Conservation (phyloP, 2,888 invertebrate species). For the Tolmerus cingulatus region DNA sequence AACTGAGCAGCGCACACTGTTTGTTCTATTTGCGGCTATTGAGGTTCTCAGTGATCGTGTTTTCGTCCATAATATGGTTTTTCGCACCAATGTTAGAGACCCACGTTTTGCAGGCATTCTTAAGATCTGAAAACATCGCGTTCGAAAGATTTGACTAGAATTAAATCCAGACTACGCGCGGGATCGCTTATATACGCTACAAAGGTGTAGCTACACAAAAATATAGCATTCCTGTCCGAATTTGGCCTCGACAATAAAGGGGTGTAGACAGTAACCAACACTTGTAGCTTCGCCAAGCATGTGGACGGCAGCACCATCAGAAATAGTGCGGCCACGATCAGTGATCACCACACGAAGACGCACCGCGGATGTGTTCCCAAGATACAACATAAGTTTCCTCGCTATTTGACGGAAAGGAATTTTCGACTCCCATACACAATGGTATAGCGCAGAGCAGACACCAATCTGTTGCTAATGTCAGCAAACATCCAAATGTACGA, state of each 20-base stretch:
- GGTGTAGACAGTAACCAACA: slow-evolving; percentile 4
- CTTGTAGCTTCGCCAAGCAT: not conserved
- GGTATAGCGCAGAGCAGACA: not conserved
- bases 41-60: not conserved
- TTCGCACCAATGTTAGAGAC: not conserved
- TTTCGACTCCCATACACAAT: slow-evolving; percentile 24
- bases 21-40: not conserved
- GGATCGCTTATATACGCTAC: slow-evolving; percentile 30
- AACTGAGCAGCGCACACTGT: not conserved
- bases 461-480: slow-evolving; percentile 10
- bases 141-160: not conserved
- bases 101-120: not conserved
- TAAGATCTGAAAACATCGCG: not conserved
- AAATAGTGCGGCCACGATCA: not conserved
- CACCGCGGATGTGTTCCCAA: not conserved
- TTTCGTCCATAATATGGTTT: not conserved
- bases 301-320: not conserved
- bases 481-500: not conserved
- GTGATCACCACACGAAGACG: not conserved
- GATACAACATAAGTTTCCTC: not conserved
- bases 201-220: slow-evolving; percentile 21
- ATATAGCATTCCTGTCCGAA: slow-evolving; percentile 49
- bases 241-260: slow-evolving; percentile 46
- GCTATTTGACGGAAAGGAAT: slow-evolving; percentile 16
- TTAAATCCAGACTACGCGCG: not conserved